Conservation (phyloP, 1,140 invertebrate species). For the Sycobia sp. region DNA sequence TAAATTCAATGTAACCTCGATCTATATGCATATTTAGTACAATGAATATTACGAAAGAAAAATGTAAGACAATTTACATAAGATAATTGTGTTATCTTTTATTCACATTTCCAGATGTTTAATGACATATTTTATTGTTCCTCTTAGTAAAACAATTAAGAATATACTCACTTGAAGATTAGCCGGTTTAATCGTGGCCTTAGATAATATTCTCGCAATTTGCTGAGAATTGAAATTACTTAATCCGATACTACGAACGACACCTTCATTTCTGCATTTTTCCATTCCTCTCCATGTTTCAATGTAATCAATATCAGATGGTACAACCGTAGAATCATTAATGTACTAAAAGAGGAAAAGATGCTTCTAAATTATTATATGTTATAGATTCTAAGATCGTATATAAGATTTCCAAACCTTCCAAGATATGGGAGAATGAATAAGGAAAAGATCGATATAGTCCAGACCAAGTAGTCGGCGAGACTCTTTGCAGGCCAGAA, state of each 20-base stretch:
- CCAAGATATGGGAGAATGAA: slow-evolving; percentile 84
- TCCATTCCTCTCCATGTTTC: slow-evolving; percentile 93
- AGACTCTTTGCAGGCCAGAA: slow-evolving; percentile 68
- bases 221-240: slow-evolving; percentile 91
- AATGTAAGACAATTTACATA: too few species aligned
- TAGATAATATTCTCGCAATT: slow-evolving; percentile 74
- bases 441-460: slow-evolving; percentile 83
- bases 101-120: too few species aligned
- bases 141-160: background rate
- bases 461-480: slow-evolving; percentile 71
- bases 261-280: slow-evolving; percentile 72
- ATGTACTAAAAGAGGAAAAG: slow-evolving; percentile 7
- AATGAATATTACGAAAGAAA: too few species aligned
- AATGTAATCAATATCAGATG: slow-evolving; percentile 74
- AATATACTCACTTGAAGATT: slow-evolving; percentile 67
- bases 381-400: too few species aligned
- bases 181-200: slow-evolving; percentile 76
- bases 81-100: too few species aligned
- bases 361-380: slow-evolving; percentile 59
- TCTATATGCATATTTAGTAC: slow-evolving; percentile 30
- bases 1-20: slow-evolving; percentile 81
- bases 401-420: slow-evolving; percentile 67
- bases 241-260: slow-evolving; percentile 81
- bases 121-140: background rate
- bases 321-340: slow-evolving; percentile 61